Evolutionary conservation across 2,113 vertebrate genomes (phyloP), one percentile per base, ranked within the genome.

Genomic region (Scomber japonicus): DNA sequence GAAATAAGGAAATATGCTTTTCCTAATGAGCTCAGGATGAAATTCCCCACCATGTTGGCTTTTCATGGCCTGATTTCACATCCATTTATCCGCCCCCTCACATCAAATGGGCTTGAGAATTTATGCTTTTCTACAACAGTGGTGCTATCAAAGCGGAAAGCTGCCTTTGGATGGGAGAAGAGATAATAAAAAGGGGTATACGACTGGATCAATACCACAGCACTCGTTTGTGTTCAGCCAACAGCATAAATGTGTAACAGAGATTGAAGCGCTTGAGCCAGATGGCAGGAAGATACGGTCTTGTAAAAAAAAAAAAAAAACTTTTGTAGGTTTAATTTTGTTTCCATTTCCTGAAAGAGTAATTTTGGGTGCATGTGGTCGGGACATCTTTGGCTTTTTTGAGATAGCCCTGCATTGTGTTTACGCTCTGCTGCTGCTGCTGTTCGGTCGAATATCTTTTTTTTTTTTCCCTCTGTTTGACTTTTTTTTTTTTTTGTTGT

Each of bases 51-150:
- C 89, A 85, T 84, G 91, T 90, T 89, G 82, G 85, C 91, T 93
- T 88, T 92, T 92, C 89, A 92, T 82, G 82, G 86, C 89, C 90
- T 80, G 85, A 92, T 94, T 94, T 95, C 91, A 89, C 91, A 91
- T 93, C 91, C 85, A 87, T 93, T 95, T 94, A 92, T 88, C 85
- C 84, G 27, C 87, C 85, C 74, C 63, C 85, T 80, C 89, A 56
- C 82, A 75, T 86, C 80, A 93, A 93, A 93, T 89, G 88, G 89
- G 88, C 88, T 79, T 65, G 71, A 85, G 88, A 91, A 93, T 89
- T 84, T 89, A 89, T 87, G 83, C 70, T 77, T 86, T 81, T 77
- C 78, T 71, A 66, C 81, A 31, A 91, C 85, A 72, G 84, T 46
- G 71, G 70, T 53, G 80, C 88, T 82, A 86, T 92, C 86, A 87